Conservation (phyloP, 2,113 vertebrate species). For the Enhydra lutris region DNA sequence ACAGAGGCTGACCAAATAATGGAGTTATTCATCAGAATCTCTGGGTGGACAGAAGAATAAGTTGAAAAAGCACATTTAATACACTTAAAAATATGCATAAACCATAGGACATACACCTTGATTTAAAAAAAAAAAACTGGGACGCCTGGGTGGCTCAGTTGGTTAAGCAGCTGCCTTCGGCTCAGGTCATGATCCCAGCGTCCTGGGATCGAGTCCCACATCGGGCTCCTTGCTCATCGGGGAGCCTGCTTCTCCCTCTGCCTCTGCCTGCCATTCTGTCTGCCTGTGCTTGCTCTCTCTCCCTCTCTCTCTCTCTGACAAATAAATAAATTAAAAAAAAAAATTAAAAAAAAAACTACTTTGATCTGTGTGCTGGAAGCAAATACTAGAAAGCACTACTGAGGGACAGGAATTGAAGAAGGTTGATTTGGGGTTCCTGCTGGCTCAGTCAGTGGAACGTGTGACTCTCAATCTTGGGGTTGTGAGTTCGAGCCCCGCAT, state of each 20-base stretch:
- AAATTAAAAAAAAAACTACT: neutral
- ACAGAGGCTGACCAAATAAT: neutral
- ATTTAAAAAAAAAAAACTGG: neutral
- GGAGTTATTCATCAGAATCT: neutral
- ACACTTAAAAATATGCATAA: neutral
- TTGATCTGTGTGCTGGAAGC: neutral
- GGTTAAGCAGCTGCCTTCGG: no score
- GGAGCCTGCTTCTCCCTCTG: no score
- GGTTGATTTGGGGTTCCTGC: neutral
- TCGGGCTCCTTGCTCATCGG: no score
- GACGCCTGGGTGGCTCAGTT: no score
- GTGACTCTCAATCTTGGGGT: neutral
- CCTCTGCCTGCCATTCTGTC: no score
- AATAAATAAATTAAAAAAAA: no score
- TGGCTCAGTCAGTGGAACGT: neutral
- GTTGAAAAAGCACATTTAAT: neutral
- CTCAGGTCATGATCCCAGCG: no score
- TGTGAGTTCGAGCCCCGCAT: neutral
- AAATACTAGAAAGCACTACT: neutral
- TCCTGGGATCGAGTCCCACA: no score
- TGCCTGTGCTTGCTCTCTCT: no score
- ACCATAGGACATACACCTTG: neutral
- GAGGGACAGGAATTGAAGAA: neutral
- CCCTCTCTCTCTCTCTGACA: no score
- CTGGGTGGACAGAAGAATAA: neutral